Evolutionary conservation across 2,113 vertebrate genomes (phyloP).

Genomic region (Lepisosteus oculatus): DNA sequence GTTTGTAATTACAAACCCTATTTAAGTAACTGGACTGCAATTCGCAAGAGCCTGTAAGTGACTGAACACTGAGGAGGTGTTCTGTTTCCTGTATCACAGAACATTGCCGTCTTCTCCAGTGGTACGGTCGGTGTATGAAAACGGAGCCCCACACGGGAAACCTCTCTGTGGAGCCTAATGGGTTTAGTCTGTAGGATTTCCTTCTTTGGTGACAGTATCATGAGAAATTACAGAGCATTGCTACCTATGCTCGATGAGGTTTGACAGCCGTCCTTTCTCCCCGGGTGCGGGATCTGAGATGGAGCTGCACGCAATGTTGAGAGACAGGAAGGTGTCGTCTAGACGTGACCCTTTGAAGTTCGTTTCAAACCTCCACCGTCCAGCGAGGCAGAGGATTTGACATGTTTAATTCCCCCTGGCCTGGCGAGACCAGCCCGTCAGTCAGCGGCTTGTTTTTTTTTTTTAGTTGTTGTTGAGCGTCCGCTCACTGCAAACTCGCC

Average conservation of each 20-base stretch:
- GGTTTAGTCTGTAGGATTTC: conserved; percentile 77
- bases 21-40: too few species aligned
- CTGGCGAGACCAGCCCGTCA: background rate
- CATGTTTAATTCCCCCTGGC: conserved; percentile 7
- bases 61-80: conserved; percentile 72
- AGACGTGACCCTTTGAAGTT: conserved; percentile 63
- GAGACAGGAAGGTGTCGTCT: conserved; percentile 65
- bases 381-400: conserved; percentile 24
- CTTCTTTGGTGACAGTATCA: conserved; percentile 13
- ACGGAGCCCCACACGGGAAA: conserved; percentile 26
- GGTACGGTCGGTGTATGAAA: background rate
- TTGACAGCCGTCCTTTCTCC: conserved; percentile 60
- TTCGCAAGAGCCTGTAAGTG: conserved; percentile 32
- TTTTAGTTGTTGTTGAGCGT: background rate
- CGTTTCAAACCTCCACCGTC: conserved; percentile 40
- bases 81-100: conserved; percentile 3
- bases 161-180: conserved; percentile 66
- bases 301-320: conserved; percentile 17
- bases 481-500: conserved; percentile 20
- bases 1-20: too few species aligned
- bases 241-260: conserved; percentile 63
- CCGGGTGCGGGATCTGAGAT: conserved; percentile 29
- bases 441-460: conserved; percentile 5
- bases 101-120: conserved; percentile 7
- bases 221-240: conserved; percentile 45